Base-by-base conservation (phyloP, 2,888 invertebrate species). In the Gari tellinella region DNA sequence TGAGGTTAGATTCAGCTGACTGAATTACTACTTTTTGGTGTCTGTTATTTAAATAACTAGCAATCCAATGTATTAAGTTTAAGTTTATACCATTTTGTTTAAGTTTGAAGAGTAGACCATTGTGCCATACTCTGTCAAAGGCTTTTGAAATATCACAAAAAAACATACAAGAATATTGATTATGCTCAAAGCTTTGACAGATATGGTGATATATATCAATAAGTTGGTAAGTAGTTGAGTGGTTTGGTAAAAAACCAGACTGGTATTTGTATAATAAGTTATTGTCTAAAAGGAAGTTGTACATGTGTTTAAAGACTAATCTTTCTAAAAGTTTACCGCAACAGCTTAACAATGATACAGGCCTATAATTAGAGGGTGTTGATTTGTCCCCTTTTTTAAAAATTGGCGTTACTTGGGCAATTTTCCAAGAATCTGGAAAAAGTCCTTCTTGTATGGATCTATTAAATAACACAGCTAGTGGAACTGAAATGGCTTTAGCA, bases 71-170 rank as follows among this genome's bases (percentile, higher is more conserved):
- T n/a, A 65, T 21, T 7, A 57, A 26, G 5, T n/a, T 14, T 17
- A 41, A 52, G 17, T 55, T 25, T 14, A 69, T 57, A 4, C 63
- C 63, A 17, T 31, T n/a, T n/a, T 48, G 49, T 12, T 19, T 8
- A n/a, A 69, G 46, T 51, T 69, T 57, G 25, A 41, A 56, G 12
- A 62, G 12, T 5, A 69, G 43, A 12, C 57, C 48, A 21, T 38
- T 41, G 37, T 62, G 57, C 62, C 68, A 69, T 0, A 62, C 62
- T 21, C 64, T 55, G 25, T 64, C 64, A 40, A 56, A 64, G 4
- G 64, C 64, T 49, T 64, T 64, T 31, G 31, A 31, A 7, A 31
- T 31, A 10, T 31, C 31, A 31, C 31, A 31, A 10, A 31, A 31
- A 31, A 56, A 25, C 46, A 63, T 64, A 41, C 64, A 64, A 8